Evolutionary conservation across 2,113 vertebrate genomes (phyloP).

Genomic region (Rhinolophus ferrumequinum): DNA sequence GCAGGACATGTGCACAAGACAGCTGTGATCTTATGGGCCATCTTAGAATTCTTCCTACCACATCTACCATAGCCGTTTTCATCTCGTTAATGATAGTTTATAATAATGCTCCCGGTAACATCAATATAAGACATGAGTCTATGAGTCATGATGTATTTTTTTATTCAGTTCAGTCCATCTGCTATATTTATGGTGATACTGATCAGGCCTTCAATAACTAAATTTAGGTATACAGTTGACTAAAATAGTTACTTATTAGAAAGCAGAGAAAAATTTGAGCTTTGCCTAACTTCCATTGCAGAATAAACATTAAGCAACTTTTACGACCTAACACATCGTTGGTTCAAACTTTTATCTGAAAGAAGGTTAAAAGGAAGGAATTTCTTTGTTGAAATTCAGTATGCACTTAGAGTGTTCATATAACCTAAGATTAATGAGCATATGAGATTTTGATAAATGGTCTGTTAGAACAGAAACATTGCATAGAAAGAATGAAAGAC

Average conservation of each 20-base stretch:
- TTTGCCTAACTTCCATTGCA: neutral
- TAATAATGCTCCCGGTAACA: neutral
- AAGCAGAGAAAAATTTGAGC: neutral
- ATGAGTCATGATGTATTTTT: neutral
- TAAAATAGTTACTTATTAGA: neutral
- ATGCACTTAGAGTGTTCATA: constrained; percentile 58
- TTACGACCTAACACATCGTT: neutral
- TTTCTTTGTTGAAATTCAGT: constrained; percentile 38
- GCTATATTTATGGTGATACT: neutral
- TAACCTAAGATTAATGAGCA: constrained; percentile 48
- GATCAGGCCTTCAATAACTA: neutral
- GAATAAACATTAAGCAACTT: neutral
- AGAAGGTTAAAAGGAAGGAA: neutral
- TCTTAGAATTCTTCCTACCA: neutral
- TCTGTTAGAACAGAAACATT: constrained; percentile 53
- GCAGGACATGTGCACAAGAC: neutral
- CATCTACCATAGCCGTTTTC: neutral
- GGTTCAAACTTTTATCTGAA: neutral
- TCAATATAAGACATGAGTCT: neutral
- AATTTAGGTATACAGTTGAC: neutral
- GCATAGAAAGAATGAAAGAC: constrained; percentile 38
- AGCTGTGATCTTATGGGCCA: neutral
- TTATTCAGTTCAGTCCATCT: neutral
- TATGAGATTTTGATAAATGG: constrained; percentile 52
- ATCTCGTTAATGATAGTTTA: neutral